phyloP scores from a whole-genome alignment of 2,113 vertebrate species.

The Phyllostomus hastatus region DNA sequence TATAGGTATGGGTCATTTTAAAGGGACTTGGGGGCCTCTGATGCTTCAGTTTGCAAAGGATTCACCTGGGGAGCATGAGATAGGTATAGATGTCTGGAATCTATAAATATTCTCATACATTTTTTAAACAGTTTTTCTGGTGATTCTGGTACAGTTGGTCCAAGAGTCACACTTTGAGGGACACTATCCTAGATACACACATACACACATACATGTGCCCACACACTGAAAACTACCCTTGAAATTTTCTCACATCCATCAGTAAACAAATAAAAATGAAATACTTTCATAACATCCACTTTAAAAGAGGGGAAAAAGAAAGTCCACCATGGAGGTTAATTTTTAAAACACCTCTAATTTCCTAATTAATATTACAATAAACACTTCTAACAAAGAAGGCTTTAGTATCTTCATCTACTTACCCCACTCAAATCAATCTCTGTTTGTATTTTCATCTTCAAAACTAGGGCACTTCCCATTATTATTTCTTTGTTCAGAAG shows the following conservation, averaged over 20 bases:
- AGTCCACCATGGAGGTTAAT: background rate
- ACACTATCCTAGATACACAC: background rate
- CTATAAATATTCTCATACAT: background rate
- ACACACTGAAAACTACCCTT: background rate
- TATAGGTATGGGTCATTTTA: background rate
- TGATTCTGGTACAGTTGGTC: background rate
- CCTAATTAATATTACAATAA: background rate
- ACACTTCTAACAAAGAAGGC: background rate
- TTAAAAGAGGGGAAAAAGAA: background rate
- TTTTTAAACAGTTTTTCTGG: background rate
- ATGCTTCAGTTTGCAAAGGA: background rate
- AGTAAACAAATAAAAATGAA: conserved; percentile 25
- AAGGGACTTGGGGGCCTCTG: background rate
- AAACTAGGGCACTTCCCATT: background rate
- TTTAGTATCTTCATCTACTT: background rate
- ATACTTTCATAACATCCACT: background rate
- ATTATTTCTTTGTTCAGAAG: background rate
- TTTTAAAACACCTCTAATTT: background rate
- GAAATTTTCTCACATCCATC: background rate
- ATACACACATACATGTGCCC: background rate
- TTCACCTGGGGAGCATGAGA: background rate
- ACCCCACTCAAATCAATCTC: background rate
- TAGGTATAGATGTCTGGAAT: background rate
- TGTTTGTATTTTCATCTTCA: background rate
- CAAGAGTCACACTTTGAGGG: background rate